These are phyloP conservation scores for Piscicola geometra DNA, from an alignment of 2,888 invertebrate genomes.

Conservation along the genomic window DNA sequence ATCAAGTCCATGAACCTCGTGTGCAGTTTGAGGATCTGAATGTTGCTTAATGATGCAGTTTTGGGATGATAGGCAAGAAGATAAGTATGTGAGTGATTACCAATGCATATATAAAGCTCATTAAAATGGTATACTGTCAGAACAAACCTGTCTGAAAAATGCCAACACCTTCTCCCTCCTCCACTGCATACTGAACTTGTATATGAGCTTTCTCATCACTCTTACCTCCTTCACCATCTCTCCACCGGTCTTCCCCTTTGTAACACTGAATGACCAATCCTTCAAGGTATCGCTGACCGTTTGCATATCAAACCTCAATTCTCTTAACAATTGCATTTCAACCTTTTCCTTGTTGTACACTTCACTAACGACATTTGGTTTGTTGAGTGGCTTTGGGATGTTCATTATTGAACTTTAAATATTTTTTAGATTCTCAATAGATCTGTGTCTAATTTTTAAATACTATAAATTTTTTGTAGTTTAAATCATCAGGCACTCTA, in stretches of 20 bases:
- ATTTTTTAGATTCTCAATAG: too few species aligned
- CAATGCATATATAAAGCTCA: too few species aligned
- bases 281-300: neutral
- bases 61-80: too few species aligned
- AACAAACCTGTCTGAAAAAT: neutral
- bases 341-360: neutral
- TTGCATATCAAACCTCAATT: neutral
- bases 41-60: too few species aligned
- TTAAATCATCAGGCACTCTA: too few species aligned
- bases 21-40: slow-evolving; percentile 5
- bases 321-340: neutral
- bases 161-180: slow-evolving; percentile 9
- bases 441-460: too few species aligned
- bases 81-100: too few species aligned
- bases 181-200: slow-evolving; percentile 27
- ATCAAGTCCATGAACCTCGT: neutral
- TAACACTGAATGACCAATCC: neutral
- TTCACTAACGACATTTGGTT: neutral
- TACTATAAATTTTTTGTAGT: too few species aligned
- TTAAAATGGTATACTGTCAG: too few species aligned
- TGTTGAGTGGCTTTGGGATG: too few species aligned
- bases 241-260: neutral
- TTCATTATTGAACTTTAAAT: too few species aligned
- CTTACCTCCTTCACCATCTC: neutral
- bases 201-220: slow-evolving; percentile 1